Evolutionary conservation across 2,113 vertebrate genomes (phyloP), one percentile per base, ranked within the genome.

Genomic region (Dinomys branickii): DNA sequence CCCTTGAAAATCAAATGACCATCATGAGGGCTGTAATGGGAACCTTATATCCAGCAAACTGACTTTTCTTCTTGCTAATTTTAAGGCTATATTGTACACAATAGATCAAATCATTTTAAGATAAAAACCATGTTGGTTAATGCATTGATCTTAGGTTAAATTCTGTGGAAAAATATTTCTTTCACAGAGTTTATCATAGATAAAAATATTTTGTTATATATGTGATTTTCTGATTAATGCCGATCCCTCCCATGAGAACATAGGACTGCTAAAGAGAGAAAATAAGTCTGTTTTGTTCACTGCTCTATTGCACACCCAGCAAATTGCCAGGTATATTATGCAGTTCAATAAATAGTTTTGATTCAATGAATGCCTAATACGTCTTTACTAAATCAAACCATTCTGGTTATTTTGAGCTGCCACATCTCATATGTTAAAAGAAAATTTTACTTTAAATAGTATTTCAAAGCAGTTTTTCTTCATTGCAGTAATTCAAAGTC

Each of bases 281-380:
- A 75, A 63, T 65, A 30, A 67, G 4, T 91, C 38, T 85, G n/a
- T 82, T 67, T 73, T 41, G 2, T 86, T 91, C 44, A 82, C 2
- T 71, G 24, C 7, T 93, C 30, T 52, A n/a, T 52, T 90, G 38
- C 12, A 94, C 12, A 73, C 10, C 3, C 90, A 87, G 26, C 13
- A 77, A 1, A 44, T 1, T 88, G 14, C 5, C 3, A 94, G 41
- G 24, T 28, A 35, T 73, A 58, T 30, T 71, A 44, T 69, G 47
- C 30, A 41, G 65, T 71, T 93, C 83, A 77, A 94, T 84, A 95
- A 93, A 58, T 85, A 81, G 28, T 86, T 96, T 96, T 90, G 44
- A 92, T 90, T 69, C 26, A 93, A 33, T 56, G 14, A 94, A 44
- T 92, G 6, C 3, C 35, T 90, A 65, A 30, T 92, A 88, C 59